phyloP scores from a whole-genome alignment of 2,113 vertebrate genomes.

The Xiphophorus maculatus region DNA sequence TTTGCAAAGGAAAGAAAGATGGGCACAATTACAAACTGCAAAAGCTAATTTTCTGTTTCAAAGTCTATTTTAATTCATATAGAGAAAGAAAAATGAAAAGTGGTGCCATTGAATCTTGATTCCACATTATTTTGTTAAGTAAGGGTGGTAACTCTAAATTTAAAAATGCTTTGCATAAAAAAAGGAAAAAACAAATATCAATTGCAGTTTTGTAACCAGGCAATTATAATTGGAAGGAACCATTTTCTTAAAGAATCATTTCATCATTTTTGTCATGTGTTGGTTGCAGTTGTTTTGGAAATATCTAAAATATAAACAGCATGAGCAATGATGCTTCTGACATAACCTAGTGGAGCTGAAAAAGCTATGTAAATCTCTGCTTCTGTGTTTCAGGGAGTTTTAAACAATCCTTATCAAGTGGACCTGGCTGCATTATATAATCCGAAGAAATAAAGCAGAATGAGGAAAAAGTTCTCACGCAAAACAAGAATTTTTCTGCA shows the following conservation, averaged over 20 bases:
- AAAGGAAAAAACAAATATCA: neutral
- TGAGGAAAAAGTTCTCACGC: slow-evolving; percentile 69
- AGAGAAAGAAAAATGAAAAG: neutral
- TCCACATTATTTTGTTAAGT: neutral
- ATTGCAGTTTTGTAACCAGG: neutral
- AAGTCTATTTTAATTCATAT: neutral
- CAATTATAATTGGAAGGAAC: neutral
- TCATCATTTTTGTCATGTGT: neutral
- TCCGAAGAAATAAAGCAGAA: slow-evolving; percentile 44
- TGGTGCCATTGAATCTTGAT: neutral
- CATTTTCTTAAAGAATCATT: neutral
- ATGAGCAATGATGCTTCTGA: neutral
- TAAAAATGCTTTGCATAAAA: neutral
- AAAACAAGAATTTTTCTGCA: slow-evolving; percentile 59
- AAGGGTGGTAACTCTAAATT: neutral
- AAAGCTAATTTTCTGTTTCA: slow-evolving; percentile 16
- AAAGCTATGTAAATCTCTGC: neutral
- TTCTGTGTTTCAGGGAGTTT: neutral
- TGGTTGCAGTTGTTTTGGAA: neutral
- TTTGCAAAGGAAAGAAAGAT: slow-evolving; percentile 5
- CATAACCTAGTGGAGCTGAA: neutral
- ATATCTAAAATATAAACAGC: neutral
- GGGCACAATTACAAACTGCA: slow-evolving; percentile 17
- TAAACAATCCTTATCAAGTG: neutral
- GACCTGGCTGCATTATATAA: slow-evolving; percentile 40